Evolutionary conservation across 2,113 vertebrate genomes (phyloP), one percentile per base, ranked within the genome.

Genomic region (Anarrhichthys ocellatus): DNA sequence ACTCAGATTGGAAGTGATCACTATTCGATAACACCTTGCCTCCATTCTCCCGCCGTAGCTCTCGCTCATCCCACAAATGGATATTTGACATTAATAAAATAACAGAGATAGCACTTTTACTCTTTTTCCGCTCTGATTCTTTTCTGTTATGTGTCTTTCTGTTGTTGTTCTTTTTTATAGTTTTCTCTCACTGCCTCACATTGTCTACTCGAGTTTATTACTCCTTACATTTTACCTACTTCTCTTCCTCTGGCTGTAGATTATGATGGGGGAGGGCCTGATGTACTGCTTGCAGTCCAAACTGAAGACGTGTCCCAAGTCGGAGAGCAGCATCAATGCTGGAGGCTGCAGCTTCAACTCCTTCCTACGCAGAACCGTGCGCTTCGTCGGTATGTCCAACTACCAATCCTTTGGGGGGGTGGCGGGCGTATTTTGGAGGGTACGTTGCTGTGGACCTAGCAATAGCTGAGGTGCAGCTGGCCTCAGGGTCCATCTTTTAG

Each of bases 271-370:
- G 36, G 98, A 99, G 86, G 98, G 96, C 15, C 71, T 98, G 63
- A 95, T 97, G 77, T 99, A 99, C 93, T 99, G 98, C 72, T 94
- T 98, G 94, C 98, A 99, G 92, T 97, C 98, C 71, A 93, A 95
- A 83, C 92, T 97, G 63, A 98, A 97, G 93, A 95, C 96, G 0
- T 97, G 96, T 0, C 84, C 95, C 0, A 94, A 95, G 1, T 91
- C 96, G 0, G 98, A 99, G 90, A 96, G 97, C 85, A 99, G 97
- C 94, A 99, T 99, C 89, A 98, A 97, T 0, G 97, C 97, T 0
- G 98, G 97, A 0, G 98, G 98, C 87, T 99, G 98, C 94, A 99
- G 96, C 92, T 99, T 99, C 93, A 99, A 98, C 94, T 98, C 98
- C 80, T 99, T 99, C 93, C 94, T 99, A 68, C 96, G 98, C 62